Conservation (phyloP, 2,888 invertebrate genomes). For the Podabrus alpinus region DNA sequence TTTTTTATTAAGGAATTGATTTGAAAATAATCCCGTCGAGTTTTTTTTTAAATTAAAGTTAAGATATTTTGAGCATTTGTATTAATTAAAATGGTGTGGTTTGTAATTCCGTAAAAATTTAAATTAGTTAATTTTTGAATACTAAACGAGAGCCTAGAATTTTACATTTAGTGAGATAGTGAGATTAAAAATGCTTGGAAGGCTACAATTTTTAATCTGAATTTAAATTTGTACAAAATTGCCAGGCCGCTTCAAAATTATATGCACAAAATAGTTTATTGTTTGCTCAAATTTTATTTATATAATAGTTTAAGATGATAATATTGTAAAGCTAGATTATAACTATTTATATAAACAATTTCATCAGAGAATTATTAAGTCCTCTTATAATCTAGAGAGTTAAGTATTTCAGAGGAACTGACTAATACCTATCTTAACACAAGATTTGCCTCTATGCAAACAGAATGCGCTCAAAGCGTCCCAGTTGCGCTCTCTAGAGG, state of each 20-base stretch:
- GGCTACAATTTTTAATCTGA: background rate
- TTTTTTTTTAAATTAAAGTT: background rate
- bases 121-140: background rate
- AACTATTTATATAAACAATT: conserved; percentile 12
- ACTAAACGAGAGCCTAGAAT: background rate
- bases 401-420: conserved; percentile 21
- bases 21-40: background rate
- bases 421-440: conserved; percentile 42
- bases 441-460: conserved; percentile 36
- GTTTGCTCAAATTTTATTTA: background rate
- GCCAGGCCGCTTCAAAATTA: background rate
- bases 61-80: background rate
- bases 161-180: background rate
- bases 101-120: background rate
- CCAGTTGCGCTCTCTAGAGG: conserved; percentile 40
- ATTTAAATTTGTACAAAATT: background rate
- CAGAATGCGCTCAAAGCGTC: conserved; percentile 39
- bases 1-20: background rate
- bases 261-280: background rate
- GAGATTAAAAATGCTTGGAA: background rate
- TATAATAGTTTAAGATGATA: background rate
- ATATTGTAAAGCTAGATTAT: conserved; percentile 5
- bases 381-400: conserved; percentile 17
- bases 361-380: conserved; percentile 19
- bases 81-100: background rate